Evolutionary conservation across 2,888 invertebrate genomes (phyloP), one percentile per base, ranked within the genome.

Genomic region (Euzetes globulus): DNA sequence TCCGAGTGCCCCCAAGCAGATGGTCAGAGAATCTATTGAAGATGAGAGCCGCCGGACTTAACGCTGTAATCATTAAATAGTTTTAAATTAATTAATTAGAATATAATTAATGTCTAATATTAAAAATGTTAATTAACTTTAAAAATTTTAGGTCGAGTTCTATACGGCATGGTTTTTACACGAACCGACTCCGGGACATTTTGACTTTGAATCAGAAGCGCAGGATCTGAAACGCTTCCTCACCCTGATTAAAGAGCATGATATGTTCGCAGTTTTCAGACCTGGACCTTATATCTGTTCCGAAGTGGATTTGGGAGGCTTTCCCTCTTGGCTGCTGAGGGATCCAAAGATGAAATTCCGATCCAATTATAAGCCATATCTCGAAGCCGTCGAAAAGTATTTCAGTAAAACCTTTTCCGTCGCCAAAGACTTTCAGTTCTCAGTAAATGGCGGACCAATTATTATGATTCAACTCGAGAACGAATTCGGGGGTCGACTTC

Each of bases 261-360:
- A 85, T 75, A 80, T 87, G 60, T 81, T 85, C 25, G 86, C 85
- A 1, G 81, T 87, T 17, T 79, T 86, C 2, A 79, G 87, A 65
- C 83, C 85, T 15, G 86, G 87, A 1, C 86, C 86, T 1, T 87
- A 86, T 79, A 86, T 86, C 76, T 86, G 86, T 80, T 84, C 84
- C 9, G 87, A 87, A 79, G 86, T 86, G 85, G 87, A 87, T 15
- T 82, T 82, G 73, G 83, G 83, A 25, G 83, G 83, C 6, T 77
- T 83, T 58, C 83, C 83, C 13, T 84, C 84, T 78, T 87, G 86
- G 86, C 80, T 87, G 2, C 80, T 87, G 55, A 80, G 84, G 37
- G 85, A 86, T 77, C 83, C 84, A 0, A 80, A 84, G 29, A 85
- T 88, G 81, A 83, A 84, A 79, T 82, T 86, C 1, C 79, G 86